These are phyloP conservation scores for Chrysolina haemoptera DNA, from an alignment of 2,888 invertebrate genomes.

Conservation along the genomic window DNA sequence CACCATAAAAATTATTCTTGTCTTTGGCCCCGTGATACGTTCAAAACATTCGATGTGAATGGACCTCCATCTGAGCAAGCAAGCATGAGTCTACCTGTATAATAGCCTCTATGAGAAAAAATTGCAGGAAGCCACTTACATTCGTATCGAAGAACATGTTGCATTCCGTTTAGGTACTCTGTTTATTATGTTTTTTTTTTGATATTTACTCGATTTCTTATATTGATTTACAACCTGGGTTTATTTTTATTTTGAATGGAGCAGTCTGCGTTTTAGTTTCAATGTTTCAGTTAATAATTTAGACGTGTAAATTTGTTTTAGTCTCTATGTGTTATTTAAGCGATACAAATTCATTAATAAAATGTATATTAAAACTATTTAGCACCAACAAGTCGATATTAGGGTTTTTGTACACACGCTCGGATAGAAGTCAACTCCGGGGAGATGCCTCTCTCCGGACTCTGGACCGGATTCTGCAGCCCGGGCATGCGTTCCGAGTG, in stretches of 20 bases:
- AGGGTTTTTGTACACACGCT: constrained; percentile 52
- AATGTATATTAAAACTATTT: constrained; percentile 54
- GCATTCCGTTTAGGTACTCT: constrained; percentile 6
- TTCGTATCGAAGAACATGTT: constrained; percentile 11
- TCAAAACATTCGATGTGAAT: constrained; percentile 12
- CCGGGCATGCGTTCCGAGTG: constrained; percentile 55
- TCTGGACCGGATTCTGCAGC: constrained; percentile 61
- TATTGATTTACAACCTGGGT: constrained; percentile 20
- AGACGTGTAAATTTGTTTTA: constrained; percentile 33
- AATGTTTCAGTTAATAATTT: constrained; percentile 23
- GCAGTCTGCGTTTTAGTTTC: constrained; percentile 18
- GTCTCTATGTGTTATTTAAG: constrained; percentile 33
- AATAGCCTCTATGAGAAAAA: constrained; percentile 1
- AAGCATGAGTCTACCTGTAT: constrained; percentile 13
- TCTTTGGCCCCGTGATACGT: constrained; percentile 15
- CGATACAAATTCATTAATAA: constrained; percentile 35
- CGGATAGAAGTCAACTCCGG: constrained; percentile 62
- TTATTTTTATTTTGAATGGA: constrained; percentile 21
- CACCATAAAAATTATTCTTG: constrained; percentile 12
- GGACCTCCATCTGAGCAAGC: constrained; percentile 12
- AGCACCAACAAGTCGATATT: constrained; percentile 64
- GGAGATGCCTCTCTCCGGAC: constrained; percentile 62
- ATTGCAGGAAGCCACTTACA: not conserved
- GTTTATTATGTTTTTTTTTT: constrained; percentile 1
- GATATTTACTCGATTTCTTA: constrained; percentile 22